Conservation (phyloP, 2,113 vertebrate species). For the Pseudolaguvia tuberculata region DNA sequence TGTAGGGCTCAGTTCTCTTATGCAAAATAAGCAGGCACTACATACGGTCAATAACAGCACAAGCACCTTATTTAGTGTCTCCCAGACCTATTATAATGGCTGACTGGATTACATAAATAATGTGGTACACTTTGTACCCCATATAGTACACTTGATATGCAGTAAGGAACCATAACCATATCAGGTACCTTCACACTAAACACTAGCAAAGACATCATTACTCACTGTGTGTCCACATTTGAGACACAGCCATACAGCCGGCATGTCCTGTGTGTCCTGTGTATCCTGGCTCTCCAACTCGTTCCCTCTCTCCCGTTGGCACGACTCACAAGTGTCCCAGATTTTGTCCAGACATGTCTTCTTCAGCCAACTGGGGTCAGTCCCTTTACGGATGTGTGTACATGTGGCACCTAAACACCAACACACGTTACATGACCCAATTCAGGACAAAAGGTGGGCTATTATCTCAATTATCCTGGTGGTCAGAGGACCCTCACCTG, state of each 20-base stretch:
- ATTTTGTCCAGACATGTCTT: conserved; percentile 70
- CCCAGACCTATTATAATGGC: too few species aligned
- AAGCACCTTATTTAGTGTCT: neutral
- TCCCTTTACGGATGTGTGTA: conserved; percentile 81
- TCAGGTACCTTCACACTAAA: neutral
- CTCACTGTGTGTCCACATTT: conserved; percentile 92
- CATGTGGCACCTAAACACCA: conserved; percentile 71
- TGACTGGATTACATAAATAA: too few species aligned
- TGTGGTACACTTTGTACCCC: too few species aligned
- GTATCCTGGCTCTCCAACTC: conserved; percentile 63
- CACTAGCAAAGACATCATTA: neutral
- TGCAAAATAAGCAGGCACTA: neutral
- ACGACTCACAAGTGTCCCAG: conserved; percentile 83
- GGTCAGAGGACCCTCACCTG: conserved; percentile 54
- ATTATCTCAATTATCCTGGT: neutral
- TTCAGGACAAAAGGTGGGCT: neutral
- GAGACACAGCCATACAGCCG: conserved; percentile 84
- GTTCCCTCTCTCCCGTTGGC: conserved; percentile 63
- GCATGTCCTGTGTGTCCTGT: conserved; percentile 61
- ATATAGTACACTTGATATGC: neutral
- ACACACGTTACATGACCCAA: neutral
- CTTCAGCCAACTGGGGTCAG: conserved; percentile 80
- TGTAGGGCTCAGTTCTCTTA: neutral
- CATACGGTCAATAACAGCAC: neutral
- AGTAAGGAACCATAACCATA: neutral